A percentile compares a stretch with the other conserved stretches of the same genome.
phyloP scores from a whole-genome alignment of 2,113 vertebrate genomes.

The Calyptomena viridis region DNA sequence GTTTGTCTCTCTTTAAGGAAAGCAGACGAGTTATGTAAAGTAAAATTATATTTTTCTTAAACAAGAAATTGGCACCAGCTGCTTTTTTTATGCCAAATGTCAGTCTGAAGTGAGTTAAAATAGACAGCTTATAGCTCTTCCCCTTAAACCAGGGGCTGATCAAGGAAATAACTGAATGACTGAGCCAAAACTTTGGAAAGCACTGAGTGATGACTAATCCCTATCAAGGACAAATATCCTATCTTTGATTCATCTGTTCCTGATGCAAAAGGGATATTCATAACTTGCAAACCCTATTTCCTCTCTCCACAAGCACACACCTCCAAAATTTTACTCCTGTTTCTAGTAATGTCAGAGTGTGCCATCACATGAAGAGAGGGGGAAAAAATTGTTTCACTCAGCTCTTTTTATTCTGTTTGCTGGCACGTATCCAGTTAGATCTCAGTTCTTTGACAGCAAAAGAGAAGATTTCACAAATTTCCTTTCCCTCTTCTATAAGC shows the following conservation, averaged over 20 bases:
- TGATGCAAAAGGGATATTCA: neutral
- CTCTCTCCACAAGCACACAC: neutral
- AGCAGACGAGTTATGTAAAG: constrained; percentile 65
- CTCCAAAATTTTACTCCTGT: neutral
- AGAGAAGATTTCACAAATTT: neutral
- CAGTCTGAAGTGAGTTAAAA: constrained; percentile 26
- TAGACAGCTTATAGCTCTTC: constrained; percentile 27
- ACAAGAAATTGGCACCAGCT: constrained; percentile 49
- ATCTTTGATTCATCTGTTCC: constrained; percentile 26
- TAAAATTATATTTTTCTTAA: neutral
- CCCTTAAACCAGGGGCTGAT: constrained; percentile 32
- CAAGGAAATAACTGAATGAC: constrained; percentile 48
- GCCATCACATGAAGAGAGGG: neutral
- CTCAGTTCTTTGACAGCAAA: neutral
- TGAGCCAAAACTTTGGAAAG: neutral
- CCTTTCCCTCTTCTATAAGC: neutral
- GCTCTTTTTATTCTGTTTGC: neutral
- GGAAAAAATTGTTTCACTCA: neutral
- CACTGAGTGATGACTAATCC: constrained; percentile 24
- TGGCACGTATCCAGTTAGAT: neutral
- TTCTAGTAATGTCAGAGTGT: neutral
- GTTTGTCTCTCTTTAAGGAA: constrained; percentile 1
- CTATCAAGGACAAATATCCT: constrained; percentile 1
- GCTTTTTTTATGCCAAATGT: constrained; percentile 43
- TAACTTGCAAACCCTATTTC: neutral